A percentile compares a stretch with the other conserved stretches of the same genome.
phyloP scores from a whole-genome alignment of 2,113 vertebrate genomes.

The Pica pica region DNA sequence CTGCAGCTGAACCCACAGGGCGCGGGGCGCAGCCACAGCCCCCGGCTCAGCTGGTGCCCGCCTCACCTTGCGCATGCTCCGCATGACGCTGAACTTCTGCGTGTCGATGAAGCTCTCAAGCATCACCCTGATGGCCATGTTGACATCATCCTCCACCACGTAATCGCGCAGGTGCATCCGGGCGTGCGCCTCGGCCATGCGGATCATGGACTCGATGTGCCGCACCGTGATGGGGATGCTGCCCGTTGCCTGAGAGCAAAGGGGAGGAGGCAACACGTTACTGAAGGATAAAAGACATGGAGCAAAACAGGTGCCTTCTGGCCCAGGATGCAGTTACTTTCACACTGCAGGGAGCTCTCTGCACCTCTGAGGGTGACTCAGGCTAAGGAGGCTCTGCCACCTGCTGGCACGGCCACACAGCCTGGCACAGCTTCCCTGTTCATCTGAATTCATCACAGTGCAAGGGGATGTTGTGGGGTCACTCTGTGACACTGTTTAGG shows the following conservation, averaged over 20 bases:
- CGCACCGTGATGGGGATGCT: constrained; percentile 97
- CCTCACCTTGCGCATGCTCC: constrained; percentile 99
- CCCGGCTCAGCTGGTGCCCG: not conserved
- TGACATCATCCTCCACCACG: constrained; percentile 93
- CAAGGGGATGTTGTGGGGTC: not conserved
- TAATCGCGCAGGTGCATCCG: constrained; percentile 95
- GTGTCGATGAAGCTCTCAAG: constrained; percentile 99
- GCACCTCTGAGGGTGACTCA: not conserved
- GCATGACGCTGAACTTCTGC: constrained; percentile 96
- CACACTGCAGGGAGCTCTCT: not conserved
- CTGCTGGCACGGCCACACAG: not conserved
- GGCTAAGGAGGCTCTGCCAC: constrained; percentile 23
- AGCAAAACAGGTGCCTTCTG: not conserved
- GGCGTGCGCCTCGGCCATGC: constrained; percentile 95
- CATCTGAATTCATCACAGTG: not conserved
- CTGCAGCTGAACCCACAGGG: accelerated
- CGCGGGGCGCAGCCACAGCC: not conserved
- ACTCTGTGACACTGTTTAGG: not conserved
- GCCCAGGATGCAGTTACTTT: not conserved
- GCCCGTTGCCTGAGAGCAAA: constrained; percentile 84
- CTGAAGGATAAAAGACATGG: no score
- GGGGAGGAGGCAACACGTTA: not conserved
- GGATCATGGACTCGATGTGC: constrained; percentile 98
- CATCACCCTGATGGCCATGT: constrained; percentile 99
- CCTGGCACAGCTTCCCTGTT: no score